Evolutionary conservation across 92 coral and sea anemone genomes (phyloP), one percentile per base, ranked within the genome.

Genomic region (Phenganax stokvisi): DNA sequence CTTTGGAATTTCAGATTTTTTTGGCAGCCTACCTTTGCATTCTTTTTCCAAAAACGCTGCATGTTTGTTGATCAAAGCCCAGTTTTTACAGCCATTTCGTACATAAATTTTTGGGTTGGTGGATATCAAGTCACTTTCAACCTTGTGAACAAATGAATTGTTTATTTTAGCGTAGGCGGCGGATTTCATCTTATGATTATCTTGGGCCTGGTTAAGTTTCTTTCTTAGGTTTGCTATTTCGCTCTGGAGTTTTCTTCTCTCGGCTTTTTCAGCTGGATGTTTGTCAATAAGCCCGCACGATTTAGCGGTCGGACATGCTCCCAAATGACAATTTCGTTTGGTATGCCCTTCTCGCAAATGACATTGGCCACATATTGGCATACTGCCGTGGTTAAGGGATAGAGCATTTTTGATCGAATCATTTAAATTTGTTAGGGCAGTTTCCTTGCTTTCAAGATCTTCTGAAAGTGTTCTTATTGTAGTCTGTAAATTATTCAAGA

Each of bases 61-160:
- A 20, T 79, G 82, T 65, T 79, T 84, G 60, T 84, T 64, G 0
- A 87, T 84, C 57, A 87, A 82, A 29, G 85, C 69, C 86, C 87
- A 87, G 61, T 87, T 87, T 66, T 84, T 83, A 25, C 77, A 66
- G 3, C 89, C 85, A 65, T 86, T 86, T 25, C 52, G 75, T 8
- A 83, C 54, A 47, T 83, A 87, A 56, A 52, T 54, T 6, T 25
- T 52, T 7, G 89, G 89, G 28, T 87, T n/a, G 28, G 85, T 60
- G 6, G 81, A 72, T 12, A 87, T 55, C 13, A 87, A 77, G 15
- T 83, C 87, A 0, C 12, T 31, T 71, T 86, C 86, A 3, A 86
- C 68, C 63, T 76, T 82, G 12, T 56, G 60, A 1, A 83, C 86
- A 25, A 70, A 81, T 59, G 79, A 67, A 9, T 81, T 53, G 74